phyloP scores from a whole-genome alignment of 1,140 invertebrate species.

The Holotrichia oblita region DNA sequence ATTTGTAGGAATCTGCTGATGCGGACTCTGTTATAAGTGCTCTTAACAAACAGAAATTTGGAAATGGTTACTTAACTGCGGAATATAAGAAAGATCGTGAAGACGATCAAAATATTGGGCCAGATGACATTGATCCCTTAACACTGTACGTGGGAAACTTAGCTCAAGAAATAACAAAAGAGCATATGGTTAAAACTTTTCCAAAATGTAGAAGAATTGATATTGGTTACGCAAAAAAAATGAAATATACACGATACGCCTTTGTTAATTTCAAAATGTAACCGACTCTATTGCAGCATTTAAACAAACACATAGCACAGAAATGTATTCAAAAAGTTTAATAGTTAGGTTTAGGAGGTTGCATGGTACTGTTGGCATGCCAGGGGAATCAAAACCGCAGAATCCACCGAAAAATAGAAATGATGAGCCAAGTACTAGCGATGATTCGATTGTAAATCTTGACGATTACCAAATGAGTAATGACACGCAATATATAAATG shows the following conservation, averaged over 20 bases:
- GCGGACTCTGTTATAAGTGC: slow-evolving; percentile 68
- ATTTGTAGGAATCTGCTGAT: slow-evolving; percentile 63
- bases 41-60: slow-evolving; percentile 70
- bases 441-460: not conserved
- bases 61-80: slow-evolving; percentile 67
- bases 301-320: slow-evolving; percentile 66
- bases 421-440: not conserved
- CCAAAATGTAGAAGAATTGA: slow-evolving; percentile 65
- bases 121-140: slow-evolving; percentile 73
- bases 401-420: slow-evolving; percentile 47
- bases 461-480: not conserved
- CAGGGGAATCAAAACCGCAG: slow-evolving; percentile 64
- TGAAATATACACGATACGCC: slow-evolving; percentile 71
- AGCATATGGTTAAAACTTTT: slow-evolving; percentile 56
- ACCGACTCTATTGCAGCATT: slow-evolving; percentile 72
- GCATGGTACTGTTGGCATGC: slow-evolving; percentile 67
- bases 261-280: slow-evolving; percentile 71
- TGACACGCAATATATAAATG: not conserved
- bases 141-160: slow-evolving; percentile 76
- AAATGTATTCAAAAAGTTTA: slow-evolving; percentile 70
- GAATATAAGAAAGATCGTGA: slow-evolving; percentile 69
- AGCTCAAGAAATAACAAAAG: slow-evolving; percentile 70
- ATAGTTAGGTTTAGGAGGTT: slow-evolving; percentile 72
- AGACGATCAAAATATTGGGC: slow-evolving; percentile 66
- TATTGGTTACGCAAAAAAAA: slow-evolving; percentile 73